These are phyloP conservation scores for Drosophila neonasuta DNA, from an alignment of 2,888 invertebrate species.

Conservation along the genomic window DNA sequence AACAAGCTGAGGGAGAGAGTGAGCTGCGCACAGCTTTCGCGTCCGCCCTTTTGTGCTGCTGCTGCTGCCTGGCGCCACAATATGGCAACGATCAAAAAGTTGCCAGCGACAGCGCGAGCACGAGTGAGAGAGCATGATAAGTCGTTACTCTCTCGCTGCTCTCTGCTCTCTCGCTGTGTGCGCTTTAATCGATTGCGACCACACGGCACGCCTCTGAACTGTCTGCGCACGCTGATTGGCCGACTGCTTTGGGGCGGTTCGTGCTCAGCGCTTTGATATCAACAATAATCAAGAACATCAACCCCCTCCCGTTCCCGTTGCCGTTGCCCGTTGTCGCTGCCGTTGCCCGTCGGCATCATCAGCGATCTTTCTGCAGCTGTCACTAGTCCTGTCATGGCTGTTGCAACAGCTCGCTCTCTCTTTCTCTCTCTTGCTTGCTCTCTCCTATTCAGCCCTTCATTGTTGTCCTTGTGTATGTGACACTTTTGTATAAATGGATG, in stretches of 20 bases:
- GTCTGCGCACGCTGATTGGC: conserved; percentile 66
- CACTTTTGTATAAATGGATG: conserved; percentile 70
- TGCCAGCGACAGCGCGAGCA: conserved; percentile 22
- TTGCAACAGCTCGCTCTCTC: conserved; percentile 16
- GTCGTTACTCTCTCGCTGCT: conserved; percentile 8
- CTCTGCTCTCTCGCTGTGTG: conserved; percentile 19
- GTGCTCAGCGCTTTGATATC: conserved; percentile 67
- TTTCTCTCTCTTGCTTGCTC: conserved; percentile 15
- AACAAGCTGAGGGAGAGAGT: conserved; percentile 23
- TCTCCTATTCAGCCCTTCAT: conserved; percentile 24
- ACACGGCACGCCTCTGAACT: conserved; percentile 55
- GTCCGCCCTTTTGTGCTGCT: conserved; percentile 62
- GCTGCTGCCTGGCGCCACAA: conserved; percentile 60
- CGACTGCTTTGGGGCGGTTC: conserved; percentile 55
- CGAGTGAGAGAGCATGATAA: conserved; percentile 5
- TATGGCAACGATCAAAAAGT: conserved; percentile 81
- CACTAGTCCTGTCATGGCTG: conserved; percentile 57
- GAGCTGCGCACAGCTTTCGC: conserved; percentile 63
- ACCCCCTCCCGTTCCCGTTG: conserved; percentile 26
- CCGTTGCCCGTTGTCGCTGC: background rate
- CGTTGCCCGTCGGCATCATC: conserved; percentile 31
- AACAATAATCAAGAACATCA: conserved; percentile 55
- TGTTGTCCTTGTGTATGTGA: conserved; percentile 53
- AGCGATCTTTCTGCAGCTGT: conserved; percentile 67
- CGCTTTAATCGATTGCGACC: conserved; percentile 61